Base-by-base conservation (phyloP, 1,140 invertebrate species). In the Drosophila santomea region DNA sequence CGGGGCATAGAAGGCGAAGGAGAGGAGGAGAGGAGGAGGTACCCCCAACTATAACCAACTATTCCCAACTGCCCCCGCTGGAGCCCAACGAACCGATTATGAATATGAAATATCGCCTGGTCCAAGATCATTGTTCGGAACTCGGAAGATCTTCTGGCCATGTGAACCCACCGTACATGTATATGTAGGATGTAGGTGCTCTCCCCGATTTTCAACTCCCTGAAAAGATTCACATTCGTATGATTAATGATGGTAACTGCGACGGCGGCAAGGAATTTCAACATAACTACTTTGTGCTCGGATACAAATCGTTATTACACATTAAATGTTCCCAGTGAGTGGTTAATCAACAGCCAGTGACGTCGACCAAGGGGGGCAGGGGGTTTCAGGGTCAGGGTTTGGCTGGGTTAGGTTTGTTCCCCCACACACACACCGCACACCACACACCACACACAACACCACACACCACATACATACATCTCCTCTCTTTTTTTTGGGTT, bases 291-390 rank as follows among this genome's bases (percentile, higher is more conserved):
- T 89, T 90, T 89, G 84, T 89, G 80, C 80, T 60, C 84, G 82
- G 80, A 90, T 91, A 91, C 90, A 91, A 91, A 91, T 91, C 90
- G 90, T 91, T 91, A 91, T 91, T 91, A 91, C 90, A 91, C 90
- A 91, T 91, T 91, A 91, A 91, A 91, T 91, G 90, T 91, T 91
- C 90, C 80, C 90, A 91, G 90, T 86, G 82, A 91, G 90, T 90
- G 90, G 90, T 91, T 91, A 91, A 91, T 91, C 90, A 91, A 91
- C 91, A 89, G 82, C 56, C 51, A 43, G 61, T 41, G 54, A 32
- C 15, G 43, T 4, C 3, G 20, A 5, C 28, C 5, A 35, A 12
- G 35, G 12, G 38, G 15, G 23, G 25, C 4, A 25, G 20, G 20
- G 20, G 51, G 38, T 78, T 80, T 80, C 80, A 83, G 81, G 80